Base-by-base conservation (phyloP, 2,113 vertebrate genomes). In the Mus musculus region DNA sequence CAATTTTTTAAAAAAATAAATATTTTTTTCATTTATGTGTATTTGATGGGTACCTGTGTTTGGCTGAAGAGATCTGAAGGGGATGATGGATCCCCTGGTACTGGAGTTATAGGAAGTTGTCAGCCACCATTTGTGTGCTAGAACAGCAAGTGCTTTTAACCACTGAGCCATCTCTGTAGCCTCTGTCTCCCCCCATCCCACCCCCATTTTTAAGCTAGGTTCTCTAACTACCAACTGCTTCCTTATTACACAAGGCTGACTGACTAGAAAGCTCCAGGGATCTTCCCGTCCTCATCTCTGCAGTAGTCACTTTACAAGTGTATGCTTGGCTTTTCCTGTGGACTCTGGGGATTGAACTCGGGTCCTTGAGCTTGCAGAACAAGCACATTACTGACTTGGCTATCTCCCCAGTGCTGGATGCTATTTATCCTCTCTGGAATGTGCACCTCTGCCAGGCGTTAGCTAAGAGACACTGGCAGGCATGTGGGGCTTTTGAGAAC, bases 391-490 rank as follows among this genome's bases (percentile, higher is more conserved):
- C 46, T 69, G 46, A 86, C 30, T 3, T 7, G 52, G 42, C 46
- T 22, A 12, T 30, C 30, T 36, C 65, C 30, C 42, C 22, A 52
- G 20, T 36, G 10, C 46, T 36, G 20, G 14, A 9, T 20, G 61
- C 26, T 2, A 0, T 20, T 20, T 2, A 0, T 20, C 4, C 54
- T 59, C 3, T 11, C 69, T 36, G 78, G 54, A 69, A 71, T 63
- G 75, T 6, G 12, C 2, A 17, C 22, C 59, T 42, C 78, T 16
- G 0, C 2, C 0, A 30, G 59, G 19, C 28, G 13, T 61, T 0
- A 12, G 28, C 46, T 36, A 16, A 77, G 77, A 42, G 67, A 63
- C 36, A n/a, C 78, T 13, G 24, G 9, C 26, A 1, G 39, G 1
- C 9, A 2, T 49, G 13, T 22, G 1, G 5, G 6, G 56, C 26